Evolutionary conservation across 2,113 vertebrate species (phyloP), one percentile per base, ranked within the genome.

Genomic region (Anseranas semipalmata): DNA sequence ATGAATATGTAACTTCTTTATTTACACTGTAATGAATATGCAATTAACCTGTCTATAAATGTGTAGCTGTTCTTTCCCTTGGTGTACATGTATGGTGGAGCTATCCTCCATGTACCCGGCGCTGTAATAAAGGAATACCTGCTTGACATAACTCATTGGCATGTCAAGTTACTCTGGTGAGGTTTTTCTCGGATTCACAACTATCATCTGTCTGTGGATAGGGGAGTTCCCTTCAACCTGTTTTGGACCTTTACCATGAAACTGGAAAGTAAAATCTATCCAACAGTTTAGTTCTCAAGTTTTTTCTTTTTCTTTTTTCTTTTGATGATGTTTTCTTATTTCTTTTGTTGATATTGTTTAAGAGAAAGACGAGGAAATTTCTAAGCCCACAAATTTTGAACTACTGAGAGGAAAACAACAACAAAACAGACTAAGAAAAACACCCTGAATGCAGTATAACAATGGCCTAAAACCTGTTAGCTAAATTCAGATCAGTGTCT

Each of bases 291-390:
- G 27, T 39, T 82, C 17, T 67, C 12, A 55, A 46, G 10, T 1
- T 63, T 67, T 30, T 30, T 41, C 4, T 53, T 74, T 18, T 24
- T 46, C 1, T 9, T 43, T 52, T n/a, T 39, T n/a, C 10, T 59
- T 67, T 37, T 43, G 14, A 73, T 27, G 2, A 30, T 41, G 3
- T 68, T 77, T 72, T 65, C 32, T 68, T 55, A 63, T 8, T 84
- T 68, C 4, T 5, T 52, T 18, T 12, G 28, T 32, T 94, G 28
- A 27, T 24, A 15, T 35, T 45, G 37, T 39, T 85, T 71, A 58
- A 50, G 66, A 89, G 28, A 95, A 80, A 60, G 19, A 58, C 35
- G 90, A n/a, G 50, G 52, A 87, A 84, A 84, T 66, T 93, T 93
- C 43, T 39, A 75, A 87, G 46, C 9, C 58, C 84, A n/a, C 2